Evolutionary conservation across 2,888 invertebrate species (phyloP).

Genomic region (Mystacides longicornis): DNA sequence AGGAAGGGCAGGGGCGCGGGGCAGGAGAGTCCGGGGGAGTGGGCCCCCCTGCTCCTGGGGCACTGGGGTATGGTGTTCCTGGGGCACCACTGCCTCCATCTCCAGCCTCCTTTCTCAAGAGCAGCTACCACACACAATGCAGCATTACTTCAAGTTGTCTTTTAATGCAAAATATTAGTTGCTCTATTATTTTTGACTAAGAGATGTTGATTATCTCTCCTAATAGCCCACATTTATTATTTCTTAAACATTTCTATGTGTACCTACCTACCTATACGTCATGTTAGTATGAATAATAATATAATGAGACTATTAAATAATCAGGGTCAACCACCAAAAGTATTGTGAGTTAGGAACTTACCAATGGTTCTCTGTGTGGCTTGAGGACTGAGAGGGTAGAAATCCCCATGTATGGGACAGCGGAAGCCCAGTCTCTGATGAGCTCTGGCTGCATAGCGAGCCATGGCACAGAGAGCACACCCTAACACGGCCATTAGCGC

Average conservation of each 20-base stretch:
- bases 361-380: conserved; percentile 46
- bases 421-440: conserved; percentile 67
- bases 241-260: too few species aligned
- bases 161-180: too few species aligned
- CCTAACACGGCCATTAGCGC: conserved; percentile 62
- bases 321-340: too few species aligned
- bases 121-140: conserved; percentile 32
- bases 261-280: too few species aligned
- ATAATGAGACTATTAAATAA: too few species aligned
- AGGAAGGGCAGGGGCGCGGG: conserved; percentile 70
- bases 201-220: too few species aligned
- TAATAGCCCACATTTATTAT: too few species aligned
- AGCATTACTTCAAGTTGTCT: too few species aligned
- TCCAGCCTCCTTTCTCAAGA: conserved; percentile 33
- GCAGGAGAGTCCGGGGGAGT: conserved; percentile 61
- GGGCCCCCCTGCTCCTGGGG: conserved; percentile 62
- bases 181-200: too few species aligned
- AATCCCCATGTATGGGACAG: conserved; percentile 71
- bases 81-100: conserved; percentile 36
- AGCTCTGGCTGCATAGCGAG: conserved; percentile 57
- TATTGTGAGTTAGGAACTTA: conserved; percentile 31
- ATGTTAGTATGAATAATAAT: too few species aligned
- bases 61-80: conserved; percentile 56
- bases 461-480: conserved; percentile 57
- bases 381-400: conserved; percentile 65